Evolutionary conservation across 1,140 invertebrate species (phyloP).

Genomic region (Polypedilum vanderplanki): DNA sequence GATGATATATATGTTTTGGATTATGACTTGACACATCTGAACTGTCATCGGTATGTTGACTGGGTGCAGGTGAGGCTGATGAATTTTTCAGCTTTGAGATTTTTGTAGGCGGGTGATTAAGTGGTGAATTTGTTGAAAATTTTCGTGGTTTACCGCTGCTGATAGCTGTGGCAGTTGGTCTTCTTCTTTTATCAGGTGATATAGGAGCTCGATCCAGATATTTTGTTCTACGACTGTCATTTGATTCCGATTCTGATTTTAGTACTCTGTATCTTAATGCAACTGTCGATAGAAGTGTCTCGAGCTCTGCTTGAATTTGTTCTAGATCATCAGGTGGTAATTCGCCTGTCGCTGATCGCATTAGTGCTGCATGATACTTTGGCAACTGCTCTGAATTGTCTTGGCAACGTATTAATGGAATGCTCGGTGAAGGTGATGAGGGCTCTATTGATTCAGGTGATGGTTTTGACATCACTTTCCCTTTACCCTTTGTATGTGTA

Average conservation of each 20-base stretch:
- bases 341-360: constrained; percentile 53
- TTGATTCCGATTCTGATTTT: constrained; percentile 63
- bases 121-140: constrained; percentile 12
- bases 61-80: constrained; percentile 37
- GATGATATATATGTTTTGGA: constrained; percentile 50
- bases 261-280: constrained; percentile 68
- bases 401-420: constrained; percentile 42
- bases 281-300: constrained; percentile 73
- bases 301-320: constrained; percentile 77
- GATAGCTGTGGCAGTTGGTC: constrained; percentile 44
- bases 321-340: constrained; percentile 78
- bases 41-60: constrained; percentile 48
- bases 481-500: background rate
- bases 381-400: constrained; percentile 51
- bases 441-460: constrained; percentile 28
- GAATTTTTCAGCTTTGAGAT: constrained; percentile 49
- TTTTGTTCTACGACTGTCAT: constrained; percentile 55
- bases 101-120: constrained; percentile 43
- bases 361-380: constrained; percentile 51
- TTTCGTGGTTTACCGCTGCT: constrained; percentile 21
- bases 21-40: constrained; percentile 41
- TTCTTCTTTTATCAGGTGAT: constrained; percentile 48
- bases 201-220: constrained; percentile 34
- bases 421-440: constrained; percentile 38
- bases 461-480: constrained; percentile 28